Conservation (phyloP, 2,113 vertebrate species). For the Casuarius casuarius region DNA sequence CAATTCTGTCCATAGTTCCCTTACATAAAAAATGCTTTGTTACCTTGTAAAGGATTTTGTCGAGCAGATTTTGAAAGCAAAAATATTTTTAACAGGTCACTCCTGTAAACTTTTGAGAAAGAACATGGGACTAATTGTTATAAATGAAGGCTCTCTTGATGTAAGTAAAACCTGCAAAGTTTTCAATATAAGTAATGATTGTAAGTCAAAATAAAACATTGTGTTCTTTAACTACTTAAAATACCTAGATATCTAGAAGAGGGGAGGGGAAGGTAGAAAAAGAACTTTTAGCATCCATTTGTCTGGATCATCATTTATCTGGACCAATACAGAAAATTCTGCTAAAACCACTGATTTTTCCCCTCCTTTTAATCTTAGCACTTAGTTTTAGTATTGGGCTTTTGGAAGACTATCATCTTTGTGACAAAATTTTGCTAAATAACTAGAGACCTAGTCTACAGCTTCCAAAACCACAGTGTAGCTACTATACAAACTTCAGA, state of each 20-base stretch:
- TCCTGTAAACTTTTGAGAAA: constrained; percentile 96
- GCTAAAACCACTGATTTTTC: not conserved
- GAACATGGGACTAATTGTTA: constrained; percentile 97
- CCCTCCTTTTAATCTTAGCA: not conserved
- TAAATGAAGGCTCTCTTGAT: constrained; percentile 95
- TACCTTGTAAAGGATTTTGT: not conserved
- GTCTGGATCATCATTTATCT: not conserved
- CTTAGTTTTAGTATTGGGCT: not conserved
- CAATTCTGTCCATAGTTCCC: not conserved
- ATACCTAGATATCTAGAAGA: not conserved
- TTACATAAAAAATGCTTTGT: not conserved
- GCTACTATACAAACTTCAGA: not conserved
- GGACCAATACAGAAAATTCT: not conserved
- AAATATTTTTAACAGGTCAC: constrained; percentile 83
- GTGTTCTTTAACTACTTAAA: not conserved
- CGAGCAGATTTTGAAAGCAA: not conserved
- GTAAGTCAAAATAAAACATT: not conserved
- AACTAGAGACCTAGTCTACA: not conserved
- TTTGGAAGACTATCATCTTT: not conserved
- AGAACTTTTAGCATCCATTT: not conserved
- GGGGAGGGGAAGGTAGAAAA: not conserved
- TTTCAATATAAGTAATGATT: not conserved
- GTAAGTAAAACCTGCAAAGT: constrained; percentile 82
- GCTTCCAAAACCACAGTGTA: not conserved
- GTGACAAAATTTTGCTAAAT: not conserved